Base-by-base conservation (phyloP, 2,888 invertebrate species). In the Eristalinus sepulchralis region DNA sequence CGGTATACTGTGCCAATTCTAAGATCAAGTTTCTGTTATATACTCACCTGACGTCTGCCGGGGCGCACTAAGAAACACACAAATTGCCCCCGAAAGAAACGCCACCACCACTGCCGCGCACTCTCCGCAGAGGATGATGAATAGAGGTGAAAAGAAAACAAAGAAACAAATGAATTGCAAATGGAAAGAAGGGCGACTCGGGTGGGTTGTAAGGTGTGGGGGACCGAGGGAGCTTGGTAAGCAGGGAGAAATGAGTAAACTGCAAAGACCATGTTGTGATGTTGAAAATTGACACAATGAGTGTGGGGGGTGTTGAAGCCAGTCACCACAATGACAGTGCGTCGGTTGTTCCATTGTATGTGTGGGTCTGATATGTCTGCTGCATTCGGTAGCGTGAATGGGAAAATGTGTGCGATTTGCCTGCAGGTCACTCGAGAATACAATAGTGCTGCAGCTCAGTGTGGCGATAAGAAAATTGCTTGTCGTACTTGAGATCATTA, bases 1-100 rank as follows among this genome's bases (percentile, higher is more conserved):
- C 92, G 92, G 90, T 91, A 91, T 91, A 92, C 92, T 92, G 92
- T 92, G 91, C 90, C 90, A 88, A 91, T 92, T 92, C 92, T 91
- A 89, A 90, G 89, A 89, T 89, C 89, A 89, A 89, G 90, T 92
- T 92, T 90, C 90, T 90, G 90, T 92, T 92, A 91, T 92, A 92
- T 92, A 92, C 91, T 88, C 84, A 83, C 47, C 63, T 47, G 57
- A 22, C 64, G 86, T 64, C 73, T 73, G 76, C 79, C 67, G 76
- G 47, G 82, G 71, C 77, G 83, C 70, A 83, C 75, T 73, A 67
- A 87, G 83, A 87, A 83, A 81, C 77, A 70, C 80, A 82, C 68
- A 82, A 84, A 76, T 88, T 88, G 81, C 84, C 88, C 81, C 81
- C 72, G 57, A 82, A 27, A 88, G 76, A 82, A 73, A 80, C 55